These are phyloP conservation scores for Leptinotarsa lineolata DNA, from an alignment of 1,140 invertebrate species.

Conservation along the genomic window DNA sequence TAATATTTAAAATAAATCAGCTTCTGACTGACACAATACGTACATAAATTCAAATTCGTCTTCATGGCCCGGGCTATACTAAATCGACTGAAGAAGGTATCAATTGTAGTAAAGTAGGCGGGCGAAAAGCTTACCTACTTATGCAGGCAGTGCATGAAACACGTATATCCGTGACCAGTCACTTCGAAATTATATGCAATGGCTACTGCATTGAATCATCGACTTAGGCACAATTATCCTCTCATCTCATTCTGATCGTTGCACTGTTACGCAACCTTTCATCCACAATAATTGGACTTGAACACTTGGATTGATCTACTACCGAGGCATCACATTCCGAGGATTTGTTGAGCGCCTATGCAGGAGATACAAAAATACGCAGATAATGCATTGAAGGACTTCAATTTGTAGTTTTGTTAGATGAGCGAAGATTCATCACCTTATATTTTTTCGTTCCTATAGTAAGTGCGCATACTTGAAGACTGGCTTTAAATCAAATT, in stretches of 20 bases:
- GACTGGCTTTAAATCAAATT: too few relatives aligned
- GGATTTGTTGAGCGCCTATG: too few relatives aligned
- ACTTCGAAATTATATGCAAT: slow-evolving; percentile 39
- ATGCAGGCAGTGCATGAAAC: slow-evolving; percentile 39
- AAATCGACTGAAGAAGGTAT: slow-evolving; percentile 21
- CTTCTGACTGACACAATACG: too few relatives aligned
- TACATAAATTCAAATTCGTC: not conserved
- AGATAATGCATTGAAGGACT: not conserved
- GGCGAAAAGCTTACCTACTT: slow-evolving; percentile 32
- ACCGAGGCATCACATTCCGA: too few relatives aligned
- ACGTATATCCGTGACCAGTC: slow-evolving; percentile 39
- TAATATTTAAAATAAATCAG: too few relatives aligned
- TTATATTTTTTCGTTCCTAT: too few relatives aligned
- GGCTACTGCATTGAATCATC: slow-evolving; percentile 35
- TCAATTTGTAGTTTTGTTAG: not conserved
- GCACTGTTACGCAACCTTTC: slow-evolving; percentile 23
- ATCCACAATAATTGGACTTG: not conserved
- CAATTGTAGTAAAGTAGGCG: slow-evolving; percentile 34
- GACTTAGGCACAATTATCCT: slow-evolving; percentile 35
- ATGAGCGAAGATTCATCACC: not conserved
- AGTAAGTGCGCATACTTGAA: too few relatives aligned
- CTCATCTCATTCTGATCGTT: slow-evolving; percentile 27
- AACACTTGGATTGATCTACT: not conserved
- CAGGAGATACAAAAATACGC: too few relatives aligned
- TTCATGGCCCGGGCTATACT: not conserved